Percentiles rank a stretch among this genome's conserved stretches.
Conservation (phyloP, 1,140 invertebrate species). For the Pseudomyrmex cubaensis region DNA sequence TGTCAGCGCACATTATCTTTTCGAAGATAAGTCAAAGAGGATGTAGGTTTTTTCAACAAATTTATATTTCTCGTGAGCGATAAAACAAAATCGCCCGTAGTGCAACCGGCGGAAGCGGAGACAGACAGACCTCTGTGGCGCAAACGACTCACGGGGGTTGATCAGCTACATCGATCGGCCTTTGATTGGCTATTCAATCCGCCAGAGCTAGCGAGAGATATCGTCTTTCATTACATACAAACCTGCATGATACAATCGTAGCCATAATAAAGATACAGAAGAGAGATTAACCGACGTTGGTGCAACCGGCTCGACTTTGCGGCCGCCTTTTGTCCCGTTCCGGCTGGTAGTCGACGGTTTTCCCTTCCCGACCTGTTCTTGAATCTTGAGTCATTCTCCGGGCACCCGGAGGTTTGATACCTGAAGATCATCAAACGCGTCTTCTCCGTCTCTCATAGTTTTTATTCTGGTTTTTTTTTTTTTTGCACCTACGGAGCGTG, state of each 20-base stretch:
- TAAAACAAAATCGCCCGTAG: neutral
- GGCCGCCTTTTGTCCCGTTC: constrained; percentile 50
- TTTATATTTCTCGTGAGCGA: neutral
- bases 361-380: constrained; percentile 39
- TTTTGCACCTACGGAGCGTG: neutral
- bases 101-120: constrained; percentile 11
- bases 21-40: neutral
- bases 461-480: neutral
- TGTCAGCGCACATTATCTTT: neutral
- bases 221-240: constrained; percentile 44
- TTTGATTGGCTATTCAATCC: constrained; percentile 61
- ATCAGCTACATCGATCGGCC: constrained; percentile 51
- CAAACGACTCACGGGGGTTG: constrained; percentile 38
- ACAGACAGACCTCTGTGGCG: constrained; percentile 5
- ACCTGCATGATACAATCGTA: constrained; percentile 34
- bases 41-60: neutral
- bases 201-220: constrained; percentile 21
- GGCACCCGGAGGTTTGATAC: constrained; percentile 17
- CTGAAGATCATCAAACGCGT: constrained; percentile 19
- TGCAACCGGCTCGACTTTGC: constrained; percentile 40
- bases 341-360: constrained; percentile 32
- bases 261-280: constrained; percentile 55
- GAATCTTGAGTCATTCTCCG: constrained; percentile 49
- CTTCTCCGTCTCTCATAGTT: neutral
- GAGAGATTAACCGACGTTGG: constrained; percentile 46